These are phyloP conservation scores for Podarcis cretensis DNA, from an alignment of 2,113 vertebrate genomes.

Conservation along the genomic window DNA sequence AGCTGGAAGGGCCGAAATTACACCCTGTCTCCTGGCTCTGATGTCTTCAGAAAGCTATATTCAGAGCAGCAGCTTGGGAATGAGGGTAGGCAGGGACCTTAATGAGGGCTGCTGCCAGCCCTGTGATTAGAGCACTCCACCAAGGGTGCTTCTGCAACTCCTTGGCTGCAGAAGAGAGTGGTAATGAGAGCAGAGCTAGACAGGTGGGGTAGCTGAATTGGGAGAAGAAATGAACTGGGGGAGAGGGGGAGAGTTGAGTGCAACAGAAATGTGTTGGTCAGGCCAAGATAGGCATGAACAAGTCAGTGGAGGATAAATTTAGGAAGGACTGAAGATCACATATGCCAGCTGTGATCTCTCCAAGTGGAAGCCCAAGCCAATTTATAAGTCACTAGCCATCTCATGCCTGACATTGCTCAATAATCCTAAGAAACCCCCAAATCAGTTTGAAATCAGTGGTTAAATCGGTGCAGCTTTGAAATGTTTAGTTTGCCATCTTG, in stretches of 20 bases:
- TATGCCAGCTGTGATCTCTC: no score
- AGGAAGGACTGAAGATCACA: neutral
- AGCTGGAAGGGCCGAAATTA: slow-evolving; percentile 18
- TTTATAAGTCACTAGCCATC: neutral
- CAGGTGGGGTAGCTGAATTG: neutral
- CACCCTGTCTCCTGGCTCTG: slow-evolving; percentile 35
- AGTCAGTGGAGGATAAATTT: neutral
- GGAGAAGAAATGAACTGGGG: neutral
- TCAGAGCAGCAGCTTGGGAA: slow-evolving; percentile 9
- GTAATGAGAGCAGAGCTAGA: neutral
- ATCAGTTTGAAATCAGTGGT: no score
- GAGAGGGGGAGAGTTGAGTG: neutral
- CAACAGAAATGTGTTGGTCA: neutral
- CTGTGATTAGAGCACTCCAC: neutral
- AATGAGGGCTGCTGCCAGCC: neutral
- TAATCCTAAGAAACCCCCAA: no score
- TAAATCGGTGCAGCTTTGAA: no score
- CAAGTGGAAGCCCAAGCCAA: neutral
- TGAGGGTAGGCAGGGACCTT: neutral
- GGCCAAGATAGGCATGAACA: neutral
- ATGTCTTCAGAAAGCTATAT: slow-evolving; percentile 45
- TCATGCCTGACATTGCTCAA: no score
- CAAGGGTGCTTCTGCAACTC: neutral
- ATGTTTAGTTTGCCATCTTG: no score
- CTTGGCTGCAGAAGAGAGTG: neutral